These are phyloP conservation scores for Oopsacas minuta DNA, from an alignment of 37 sponge, comb jelly and placozoan genomes.

Conservation along the genomic window DNA sequence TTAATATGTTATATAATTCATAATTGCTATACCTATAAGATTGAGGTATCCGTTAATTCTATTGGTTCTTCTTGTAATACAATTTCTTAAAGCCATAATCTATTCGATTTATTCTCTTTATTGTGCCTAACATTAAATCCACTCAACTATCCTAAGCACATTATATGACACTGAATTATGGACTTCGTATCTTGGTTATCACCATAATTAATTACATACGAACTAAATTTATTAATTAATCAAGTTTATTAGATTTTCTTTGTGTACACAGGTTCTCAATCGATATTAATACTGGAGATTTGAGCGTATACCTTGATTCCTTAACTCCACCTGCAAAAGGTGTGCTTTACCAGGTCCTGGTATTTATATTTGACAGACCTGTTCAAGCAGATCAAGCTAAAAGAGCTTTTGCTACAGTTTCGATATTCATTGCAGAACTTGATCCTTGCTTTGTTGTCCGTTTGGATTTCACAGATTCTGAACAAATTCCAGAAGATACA, in stretches of 20 bases:
- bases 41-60: background rate
- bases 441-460: background rate
- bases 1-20: background rate
- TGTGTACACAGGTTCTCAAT: background rate
- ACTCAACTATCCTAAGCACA: background rate
- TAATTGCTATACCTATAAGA: background rate
- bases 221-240: background rate
- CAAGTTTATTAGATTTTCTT: background rate
- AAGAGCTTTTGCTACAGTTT: background rate
- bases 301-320: background rate
- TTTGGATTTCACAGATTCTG: background rate
- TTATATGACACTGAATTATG: background rate
- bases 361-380: background rate
- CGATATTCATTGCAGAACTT: background rate
- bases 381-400: background rate
- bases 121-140: background rate
- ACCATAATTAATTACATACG: background rate
- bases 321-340: background rate
- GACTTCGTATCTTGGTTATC: background rate
- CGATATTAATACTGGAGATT: background rate
- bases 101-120: background rate
- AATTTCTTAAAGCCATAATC: background rate
- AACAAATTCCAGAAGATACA: background rate
- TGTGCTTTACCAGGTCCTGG: background rate
- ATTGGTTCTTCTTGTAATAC: background rate